Evolutionary conservation across 1,140 invertebrate genomes (phyloP).

Genomic region (Acyrthosiphon pisum): DNA sequence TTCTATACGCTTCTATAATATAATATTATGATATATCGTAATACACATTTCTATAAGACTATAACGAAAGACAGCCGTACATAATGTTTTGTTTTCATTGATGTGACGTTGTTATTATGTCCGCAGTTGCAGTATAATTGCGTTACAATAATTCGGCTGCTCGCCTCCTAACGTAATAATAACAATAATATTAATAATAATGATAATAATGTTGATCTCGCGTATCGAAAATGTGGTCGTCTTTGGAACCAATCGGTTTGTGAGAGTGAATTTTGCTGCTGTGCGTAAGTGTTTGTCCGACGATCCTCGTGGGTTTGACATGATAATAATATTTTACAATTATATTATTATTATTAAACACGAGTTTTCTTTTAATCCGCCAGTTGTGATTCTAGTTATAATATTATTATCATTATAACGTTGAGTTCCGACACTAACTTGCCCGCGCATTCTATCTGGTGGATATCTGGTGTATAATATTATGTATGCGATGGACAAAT

Average conservation of each 20-base stretch:
- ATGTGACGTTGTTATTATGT: neutral
- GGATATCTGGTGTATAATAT: neutral
- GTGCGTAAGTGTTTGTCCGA: neutral
- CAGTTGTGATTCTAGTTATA: neutral
- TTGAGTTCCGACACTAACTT: neutral
- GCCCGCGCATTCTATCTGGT: no score
- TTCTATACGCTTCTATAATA: neutral
- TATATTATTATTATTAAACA: neutral
- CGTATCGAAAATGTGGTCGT: neutral
- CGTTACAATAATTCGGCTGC: neutral
- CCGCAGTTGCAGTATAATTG: neutral
- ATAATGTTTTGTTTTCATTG: constrained; percentile 8
- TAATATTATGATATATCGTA: neutral
- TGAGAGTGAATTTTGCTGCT: neutral
- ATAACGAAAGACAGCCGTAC: neutral
- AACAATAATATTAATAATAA: neutral
- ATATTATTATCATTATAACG: neutral
- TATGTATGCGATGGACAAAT: neutral
- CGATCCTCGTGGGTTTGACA: neutral
- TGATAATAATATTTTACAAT: neutral
- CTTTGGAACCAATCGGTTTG: neutral
- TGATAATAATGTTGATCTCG: neutral
- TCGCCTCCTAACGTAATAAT: neutral
- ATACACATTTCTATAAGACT: constrained; percentile 11
- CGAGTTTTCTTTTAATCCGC: neutral